Evolutionary conservation across 2,797 vertebrate genomes (phyloP).

Genomic region (Lepus oiostolus): DNA sequence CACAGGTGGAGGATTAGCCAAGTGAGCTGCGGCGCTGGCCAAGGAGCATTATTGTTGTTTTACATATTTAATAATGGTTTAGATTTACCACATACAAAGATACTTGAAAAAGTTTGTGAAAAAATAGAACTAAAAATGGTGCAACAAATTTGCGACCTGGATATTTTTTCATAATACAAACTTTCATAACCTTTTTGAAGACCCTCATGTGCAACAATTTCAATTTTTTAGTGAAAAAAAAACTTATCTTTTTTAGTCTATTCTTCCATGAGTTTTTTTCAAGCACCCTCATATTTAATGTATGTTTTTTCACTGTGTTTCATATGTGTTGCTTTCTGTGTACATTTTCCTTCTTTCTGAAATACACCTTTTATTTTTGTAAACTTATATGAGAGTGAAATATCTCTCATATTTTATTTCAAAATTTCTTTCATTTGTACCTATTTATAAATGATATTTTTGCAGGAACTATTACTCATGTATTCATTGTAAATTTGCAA

Average conservation of each 20-base stretch:
- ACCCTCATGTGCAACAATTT: no score
- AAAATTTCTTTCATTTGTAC: background rate
- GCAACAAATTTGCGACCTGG: no score
- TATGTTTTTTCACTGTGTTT: background rate
- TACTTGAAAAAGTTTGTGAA: no score
- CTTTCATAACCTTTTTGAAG: no score
- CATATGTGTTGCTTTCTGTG: background rate
- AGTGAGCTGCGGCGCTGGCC: no score
- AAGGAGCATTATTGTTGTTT: background rate
- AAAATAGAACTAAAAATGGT: no score
- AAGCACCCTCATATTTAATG: background rate
- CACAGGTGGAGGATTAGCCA: no score
- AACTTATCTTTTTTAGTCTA: no score
- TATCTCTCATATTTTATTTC: background rate
- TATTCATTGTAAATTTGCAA: background rate
- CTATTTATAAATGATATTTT: background rate
- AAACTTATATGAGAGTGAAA: background rate
- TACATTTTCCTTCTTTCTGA: background rate
- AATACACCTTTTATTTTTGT: background rate
- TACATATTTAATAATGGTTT: background rate
- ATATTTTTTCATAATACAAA: no score
- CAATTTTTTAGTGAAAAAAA: no score
- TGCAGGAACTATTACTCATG: background rate
- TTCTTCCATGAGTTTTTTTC: no score
- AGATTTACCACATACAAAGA: background rate